Evolutionary conservation across 2,888 invertebrate species (phyloP), one percentile per base, ranked within the genome.

Genomic region (Nematopogon swammerdamellus): DNA sequence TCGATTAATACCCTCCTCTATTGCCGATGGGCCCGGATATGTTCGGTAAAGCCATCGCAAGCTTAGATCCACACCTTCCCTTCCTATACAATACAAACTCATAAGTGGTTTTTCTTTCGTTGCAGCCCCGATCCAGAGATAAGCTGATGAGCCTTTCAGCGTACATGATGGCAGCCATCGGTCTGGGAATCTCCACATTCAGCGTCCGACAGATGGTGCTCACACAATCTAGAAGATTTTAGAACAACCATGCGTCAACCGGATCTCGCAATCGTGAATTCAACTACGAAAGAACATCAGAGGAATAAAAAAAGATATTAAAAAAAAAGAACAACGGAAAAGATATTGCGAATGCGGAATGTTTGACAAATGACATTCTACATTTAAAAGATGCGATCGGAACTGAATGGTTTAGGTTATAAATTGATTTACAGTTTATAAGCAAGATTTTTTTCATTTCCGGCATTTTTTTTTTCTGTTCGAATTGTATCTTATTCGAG

Each of bases 131-230:
- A 68, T 66, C 62, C 60, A 68, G 81, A 60, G 83, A 83, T 64
- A 81, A 82, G 58, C 71, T 75, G 69, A 74, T 83, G 67, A 77
- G 81, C 49, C 70, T 82, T 55, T 84, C 85, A 1, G 85, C 85
- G 17, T 60, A 83, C 45, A 66, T 81, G 50, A 67, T 85, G 52
- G 85, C 85, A 5, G 75, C 82, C 6, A 63, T 84, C 50, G 85
- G 85, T 46, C 74, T 85, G 18, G 83, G 82, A 18, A 64, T 85
- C 1, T 85, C 85, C 52, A 82, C 84, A 44, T 85, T 83, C 68
- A 84, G 85, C 68, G 75, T 85, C 48, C 84, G 84, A 59, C 85
- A 85, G 59, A 80, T 85, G 81, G 67, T 82, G 58, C 64, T 81
- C 53, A 72, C 64, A 60, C 80, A 80, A 55, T 63, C 71, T 55